Percentiles rank a stretch among this genome's conserved stretches.
These are phyloP conservation scores for Spea multiplicata DNA, from an alignment of 2,113 vertebrate genomes.

Conservation along the genomic window DNA sequence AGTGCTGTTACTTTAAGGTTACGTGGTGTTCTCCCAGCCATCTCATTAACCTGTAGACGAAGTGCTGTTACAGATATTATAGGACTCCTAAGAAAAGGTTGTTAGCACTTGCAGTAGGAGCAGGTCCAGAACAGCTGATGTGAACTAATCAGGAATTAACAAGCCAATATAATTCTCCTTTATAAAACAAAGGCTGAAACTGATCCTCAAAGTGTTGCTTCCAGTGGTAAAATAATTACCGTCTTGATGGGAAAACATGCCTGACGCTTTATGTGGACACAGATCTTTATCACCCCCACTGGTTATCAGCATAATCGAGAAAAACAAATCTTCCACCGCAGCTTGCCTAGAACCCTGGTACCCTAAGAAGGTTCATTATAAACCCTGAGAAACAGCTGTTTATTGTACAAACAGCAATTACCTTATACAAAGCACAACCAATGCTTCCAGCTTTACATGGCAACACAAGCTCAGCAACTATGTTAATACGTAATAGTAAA, in stretches of 20 bases:
- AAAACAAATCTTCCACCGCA: background rate
- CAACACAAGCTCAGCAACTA: background rate
- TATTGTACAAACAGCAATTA: constrained; percentile 35
- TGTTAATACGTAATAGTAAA: too few relatives aligned
- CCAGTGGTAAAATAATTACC: constrained; percentile 30
- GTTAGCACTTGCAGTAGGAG: constrained; percentile 26
- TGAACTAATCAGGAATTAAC: constrained; percentile 46
- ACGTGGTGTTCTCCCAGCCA: constrained; percentile 8
- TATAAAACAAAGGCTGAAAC: constrained; percentile 31
- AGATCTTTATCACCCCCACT: constrained; percentile 21
- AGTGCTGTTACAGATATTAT: constrained; percentile 15
- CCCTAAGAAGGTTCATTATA: background rate
- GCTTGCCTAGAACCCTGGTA: background rate
- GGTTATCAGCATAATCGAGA: background rate
- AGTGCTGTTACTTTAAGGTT: constrained; percentile 23
- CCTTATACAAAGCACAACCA: constrained; percentile 20
- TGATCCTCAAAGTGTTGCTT: constrained; percentile 27
- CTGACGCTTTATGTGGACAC: constrained; percentile 16
- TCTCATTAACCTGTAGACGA: constrained; percentile 33
- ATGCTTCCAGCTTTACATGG: constrained; percentile 12
- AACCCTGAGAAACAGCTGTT: constrained; percentile 11
- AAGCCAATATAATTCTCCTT: constrained; percentile 26
- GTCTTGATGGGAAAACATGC: constrained; percentile 12
- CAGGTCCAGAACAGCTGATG: constrained; percentile 24
- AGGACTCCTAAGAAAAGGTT: constrained; percentile 20